Percentiles rank a stretch among this genome's conserved stretches.
Conservation (phyloP, 2,113 vertebrate species). For the Callaeas wilsoni region DNA sequence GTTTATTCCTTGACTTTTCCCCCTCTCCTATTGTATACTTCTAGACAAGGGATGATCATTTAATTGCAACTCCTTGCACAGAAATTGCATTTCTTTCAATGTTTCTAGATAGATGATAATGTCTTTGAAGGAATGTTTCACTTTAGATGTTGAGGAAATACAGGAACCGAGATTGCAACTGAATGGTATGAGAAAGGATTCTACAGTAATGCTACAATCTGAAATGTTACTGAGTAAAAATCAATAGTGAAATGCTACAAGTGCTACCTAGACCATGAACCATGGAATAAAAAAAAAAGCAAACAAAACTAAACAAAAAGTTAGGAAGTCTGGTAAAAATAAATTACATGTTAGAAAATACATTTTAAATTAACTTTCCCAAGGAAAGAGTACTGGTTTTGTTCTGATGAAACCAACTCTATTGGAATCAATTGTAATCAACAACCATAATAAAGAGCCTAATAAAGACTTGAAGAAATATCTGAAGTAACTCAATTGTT, state of each 20-base stretch:
- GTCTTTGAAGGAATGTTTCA: neutral
- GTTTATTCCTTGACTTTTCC: neutral
- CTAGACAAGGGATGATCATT: neutral
- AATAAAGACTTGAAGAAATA: neutral
- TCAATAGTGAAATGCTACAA: neutral
- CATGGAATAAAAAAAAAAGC: neutral
- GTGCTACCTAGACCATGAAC: neutral
- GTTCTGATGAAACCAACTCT: neutral
- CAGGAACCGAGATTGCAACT: neutral
- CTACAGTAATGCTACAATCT: neutral
- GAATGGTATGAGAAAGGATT: neutral
- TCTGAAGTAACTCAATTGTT: neutral
- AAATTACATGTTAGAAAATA: neutral
- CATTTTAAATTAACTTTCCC: neutral
- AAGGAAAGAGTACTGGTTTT: neutral
- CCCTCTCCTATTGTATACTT: neutral
- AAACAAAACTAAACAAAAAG: neutral
- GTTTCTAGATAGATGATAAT: neutral
- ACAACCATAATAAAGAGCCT: neutral
- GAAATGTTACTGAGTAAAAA: constrained; percentile 10
- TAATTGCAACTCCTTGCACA: neutral
- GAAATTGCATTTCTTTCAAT: neutral
- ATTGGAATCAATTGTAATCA: neutral
- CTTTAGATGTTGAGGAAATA: neutral
- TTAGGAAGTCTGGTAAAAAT: neutral